Evolutionary conservation across 2,113 vertebrate genomes (phyloP), one percentile per base, ranked within the genome.

Genomic region (Anarhynchus alexandrinus): DNA sequence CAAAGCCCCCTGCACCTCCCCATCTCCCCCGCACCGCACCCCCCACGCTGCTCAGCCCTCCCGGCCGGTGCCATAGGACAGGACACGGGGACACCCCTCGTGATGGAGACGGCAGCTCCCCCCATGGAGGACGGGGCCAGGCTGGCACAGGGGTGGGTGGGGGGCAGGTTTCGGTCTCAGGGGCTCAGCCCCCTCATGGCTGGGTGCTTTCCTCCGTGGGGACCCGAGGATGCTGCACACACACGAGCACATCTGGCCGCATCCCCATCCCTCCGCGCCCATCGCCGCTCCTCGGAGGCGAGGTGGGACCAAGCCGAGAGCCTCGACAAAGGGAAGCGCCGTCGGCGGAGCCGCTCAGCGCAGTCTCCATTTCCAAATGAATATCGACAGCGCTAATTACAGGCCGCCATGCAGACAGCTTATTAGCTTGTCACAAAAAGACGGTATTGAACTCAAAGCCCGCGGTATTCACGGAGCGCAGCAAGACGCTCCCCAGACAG

Each of bases 401-500:
- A 94, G 96, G 85, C 95, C 94, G 91, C 95, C 92, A 87, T 69
- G 96, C 96, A 97, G 97, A 94, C 91, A 88, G 96, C 95, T 96
- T 91, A 92, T 96, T 97, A 94, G 92, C 91, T 93, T 21, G 76
- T 94, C 90, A 96, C 97, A 94, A 96, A 96, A 94, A 90, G 88
- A 93, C 43, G 69, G 91, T 86, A 86, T 86, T 94, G 95, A 96
- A 79, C 91, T 62, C 47, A 22, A 36, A 91, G 96, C 84, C 94
- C 83, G 54, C 21, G 83, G 96, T 94, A 96, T 97, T 97, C 95
- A 95, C 70, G 18, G 92, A 95, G 95, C 97, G 20, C 96, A 96
- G 97, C 97, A 91, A 97, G 97, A 95, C 93, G 91, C 97, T 97
- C 96, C 97, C 96, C 95, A 96, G 97, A 97, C 97, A 93, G 97